Evolutionary conservation across 2,797 vertebrate species (phyloP), one percentile per base, ranked within the genome.

Genomic region (Gastrophryne carolinensis): DNA sequence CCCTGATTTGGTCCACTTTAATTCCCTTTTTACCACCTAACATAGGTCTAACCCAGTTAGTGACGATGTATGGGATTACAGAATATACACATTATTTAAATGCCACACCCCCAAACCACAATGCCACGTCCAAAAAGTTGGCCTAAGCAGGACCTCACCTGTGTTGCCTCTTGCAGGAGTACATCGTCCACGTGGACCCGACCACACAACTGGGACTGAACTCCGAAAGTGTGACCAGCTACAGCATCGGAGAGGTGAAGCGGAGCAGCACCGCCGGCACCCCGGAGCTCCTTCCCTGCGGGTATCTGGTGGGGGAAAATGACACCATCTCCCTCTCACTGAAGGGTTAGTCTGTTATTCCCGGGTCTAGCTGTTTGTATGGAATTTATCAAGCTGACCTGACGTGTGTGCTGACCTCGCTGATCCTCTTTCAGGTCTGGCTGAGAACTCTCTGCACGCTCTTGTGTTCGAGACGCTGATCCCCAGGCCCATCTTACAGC

Each of bases 241-340:
- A 99, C 84, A 95, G 91, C 83, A 98, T 99, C 0, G 96, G 97
- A 0, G 96, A 99, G 4, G 87, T 99, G 82, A 89, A 90, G 19
- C 92, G 96, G 2, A 87, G 83, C 29, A 86, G 86, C 0, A 79
- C 85, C 0, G 90, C 92, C 0, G 90, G 90, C 66, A 94, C 93
- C 0, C 97, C 97, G 0, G 97, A 99, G 82, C 91, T 99, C 49
- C 90, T 98, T 79, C 97, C 97, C 71, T 99, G 96, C 6, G 97
- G 97, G 26, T 99, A 99, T 82, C 89, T 99, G 17, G 97, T 99
- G n/a, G 97, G 97, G 5, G 96, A 98, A 82, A 98, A 92, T 84
- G 94, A 95, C 74, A 96, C 93, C 53, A 98, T 98, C 88, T 93
- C 93, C 8, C 95, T 99, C 78, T 87, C 87, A 1, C 83, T 99